Percentiles rank a stretch among this genome's conserved stretches.
Evolutionary conservation across 1,140 invertebrate species (phyloP).

Genomic region (Caligus rogercresseyi): DNA sequence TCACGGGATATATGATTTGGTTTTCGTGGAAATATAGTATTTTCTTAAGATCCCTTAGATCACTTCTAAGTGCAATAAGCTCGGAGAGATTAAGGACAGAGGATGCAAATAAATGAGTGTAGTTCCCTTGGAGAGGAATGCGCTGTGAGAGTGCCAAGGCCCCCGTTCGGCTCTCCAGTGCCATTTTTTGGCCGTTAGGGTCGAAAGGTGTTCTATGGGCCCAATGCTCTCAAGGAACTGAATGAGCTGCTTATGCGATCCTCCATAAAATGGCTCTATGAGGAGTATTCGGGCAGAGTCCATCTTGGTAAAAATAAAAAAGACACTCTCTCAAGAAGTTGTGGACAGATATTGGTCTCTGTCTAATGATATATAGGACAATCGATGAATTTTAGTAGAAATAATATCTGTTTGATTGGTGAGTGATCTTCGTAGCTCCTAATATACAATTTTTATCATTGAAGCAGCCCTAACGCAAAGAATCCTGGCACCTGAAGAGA

Average conservation of each 20-base stretch:
- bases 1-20: constrained; percentile 50
- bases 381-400: too few relatives aligned
- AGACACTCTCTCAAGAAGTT: too few relatives aligned
- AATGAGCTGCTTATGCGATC: constrained; percentile 48
- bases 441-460: too few relatives aligned
- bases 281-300: constrained; percentile 26
- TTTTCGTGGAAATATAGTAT: constrained; percentile 64
- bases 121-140: constrained; percentile 34
- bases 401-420: too few relatives aligned
- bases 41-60: constrained; percentile 40
- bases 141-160: constrained; percentile 42
- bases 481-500: too few relatives aligned
- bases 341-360: too few relatives aligned
- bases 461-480: too few relatives aligned
- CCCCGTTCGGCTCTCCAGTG: constrained; percentile 53
- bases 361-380: too few relatives aligned
- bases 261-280: constrained; percentile 49
- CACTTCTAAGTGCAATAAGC: constrained; percentile 44
- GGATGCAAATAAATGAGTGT: constrained; percentile 43
- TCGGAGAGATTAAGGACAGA: constrained; percentile 54
- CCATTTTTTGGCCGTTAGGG: constrained; percentile 52
- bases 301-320: too few relatives aligned
- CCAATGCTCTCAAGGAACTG: constrained; percentile 32
- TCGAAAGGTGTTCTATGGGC: constrained; percentile 33
- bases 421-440: too few relatives aligned